Evolutionary conservation across 2,888 invertebrate genomes (phyloP), one percentile per base, ranked within the genome.

Genomic region (Leptopterna dolabrata): DNA sequence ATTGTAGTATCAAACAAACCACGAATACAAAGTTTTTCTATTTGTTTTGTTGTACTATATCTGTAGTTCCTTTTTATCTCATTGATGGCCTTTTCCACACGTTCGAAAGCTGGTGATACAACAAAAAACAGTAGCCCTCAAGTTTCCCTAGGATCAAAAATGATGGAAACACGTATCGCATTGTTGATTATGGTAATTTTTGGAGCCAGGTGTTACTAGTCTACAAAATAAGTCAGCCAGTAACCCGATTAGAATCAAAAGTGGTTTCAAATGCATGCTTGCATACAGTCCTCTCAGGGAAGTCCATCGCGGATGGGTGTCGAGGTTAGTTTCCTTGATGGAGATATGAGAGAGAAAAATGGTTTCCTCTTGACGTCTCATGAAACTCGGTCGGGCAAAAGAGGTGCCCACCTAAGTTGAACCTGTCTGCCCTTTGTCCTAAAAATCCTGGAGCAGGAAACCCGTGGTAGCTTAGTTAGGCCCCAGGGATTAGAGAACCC

Each of bases 371-470:
- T 76, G 73, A 76, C 73, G 73, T 16, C 6, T 19, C 36, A 11
- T 41, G 36, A 19, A 63, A 63, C 63, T 63, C 4, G 63, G 51
- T 81, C 45, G 81, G 51, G 0, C 43, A 51, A 27, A 70, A 83
- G 36, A 43, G 41, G 19, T 70, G 83, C 70, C 83, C 83, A 83
- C 83, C 83, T 83, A 83, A 83, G 83, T 83, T 70, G 83, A 83
- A 83, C 43, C 36, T 2, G 63, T 43, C 41, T 29, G 19, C 36
- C 51, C 47, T 55, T 81, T 36, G 55, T 51, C 29, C 51, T 83
- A 19, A 14, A 70, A n/a, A n/a, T 16, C n/a, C 63, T 14, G 24
- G 24, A 19, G 14, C 14, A 16, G 63, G 41, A 82, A 82, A 55
- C 29, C 27, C 36, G 82, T 30, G 63, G 36, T 24, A 55, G 83